Evolutionary conservation across 2,797 vertebrate genomes (phyloP), one percentile per base, ranked within the genome.

Genomic region (Gobionotothen gibberifrons): DNA sequence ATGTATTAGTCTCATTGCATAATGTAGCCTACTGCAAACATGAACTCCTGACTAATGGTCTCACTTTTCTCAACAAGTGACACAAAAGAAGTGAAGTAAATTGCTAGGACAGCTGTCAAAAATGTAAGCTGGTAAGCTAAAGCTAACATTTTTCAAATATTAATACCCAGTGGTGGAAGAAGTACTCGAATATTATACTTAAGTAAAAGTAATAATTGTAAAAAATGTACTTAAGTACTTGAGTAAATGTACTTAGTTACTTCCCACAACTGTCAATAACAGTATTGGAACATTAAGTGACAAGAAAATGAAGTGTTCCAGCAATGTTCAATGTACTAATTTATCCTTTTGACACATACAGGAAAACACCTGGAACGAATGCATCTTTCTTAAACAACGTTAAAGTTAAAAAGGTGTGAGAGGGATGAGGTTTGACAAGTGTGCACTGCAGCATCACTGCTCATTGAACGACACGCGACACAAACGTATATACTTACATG

Each of bases 401-500:
- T 43, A 17, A 57, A 72, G 57, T 57, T 68, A 6, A 9, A 1
- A 52, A 72, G 52, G 29, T 40, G 49, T 15, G 13, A 13, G 1
- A 36, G 54, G 39, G 77, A 58, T 72, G 81, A 40, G 3, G 19
- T 5, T 42, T 13, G 72, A 76, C 88, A 90, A 82, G 85, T 88
- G 85, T 83, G 77, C 59, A 78, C 59, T 1, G 1, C 54, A 63
- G 19, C 74, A 76, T 42, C 64, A 43, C 7, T 3, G 16, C 12
- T 5, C 0, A 1, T 14, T 0, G 14, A 58, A 51, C 15, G 0
- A 7, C 43, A 1, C 21, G 16, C 5, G 0, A 3, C 3, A 39
- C n/a, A 16, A 15, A 63, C n/a, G 0, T 0, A 5, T 0, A 87
- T 92, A 95, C 94, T 95, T 61, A 96, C 95, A 91, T 78, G 53